Percentiles rank a stretch among this genome's conserved stretches.
phyloP scores from a whole-genome alignment of 2,797 vertebrate genomes.

The Yasuhikotakia modesta region DNA sequence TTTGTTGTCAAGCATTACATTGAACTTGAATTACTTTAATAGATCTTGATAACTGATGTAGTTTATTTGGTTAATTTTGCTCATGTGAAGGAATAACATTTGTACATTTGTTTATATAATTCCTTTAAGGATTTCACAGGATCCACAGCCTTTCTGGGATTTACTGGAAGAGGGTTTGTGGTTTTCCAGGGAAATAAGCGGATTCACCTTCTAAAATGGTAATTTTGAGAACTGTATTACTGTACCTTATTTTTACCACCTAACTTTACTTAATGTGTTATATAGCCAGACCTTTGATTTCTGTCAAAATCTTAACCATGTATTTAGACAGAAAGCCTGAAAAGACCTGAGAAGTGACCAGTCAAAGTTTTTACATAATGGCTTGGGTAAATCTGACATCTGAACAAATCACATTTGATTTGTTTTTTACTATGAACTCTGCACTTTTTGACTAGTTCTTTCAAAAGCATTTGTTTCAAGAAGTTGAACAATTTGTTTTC shows the following conservation, averaged over 20 bases:
- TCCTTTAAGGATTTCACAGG: constrained; percentile 88
- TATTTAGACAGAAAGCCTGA: neutral
- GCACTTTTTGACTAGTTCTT: too few species aligned
- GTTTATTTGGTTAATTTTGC: neutral
- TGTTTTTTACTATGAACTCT: too few species aligned
- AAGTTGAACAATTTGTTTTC: too few species aligned
- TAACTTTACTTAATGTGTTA: neutral
- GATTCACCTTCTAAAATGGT: constrained; percentile 97
- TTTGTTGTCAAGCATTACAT: neutral
- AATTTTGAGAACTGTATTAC: constrained; percentile 52
- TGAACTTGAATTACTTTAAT: neutral
- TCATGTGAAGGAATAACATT: neutral
- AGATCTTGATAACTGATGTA: neutral
- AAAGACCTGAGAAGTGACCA: neutral
- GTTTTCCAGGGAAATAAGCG: constrained; percentile 99
- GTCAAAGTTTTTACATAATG: neutral
- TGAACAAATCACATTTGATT: too few species aligned
- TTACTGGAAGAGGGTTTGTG: constrained; percentile 94
- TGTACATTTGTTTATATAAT: constrained; percentile 5
- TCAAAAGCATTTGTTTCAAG: too few species aligned
- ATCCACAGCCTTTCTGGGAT: constrained; percentile 93
- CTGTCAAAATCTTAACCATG: neutral
- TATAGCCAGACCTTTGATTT: neutral
- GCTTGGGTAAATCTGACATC: neutral
- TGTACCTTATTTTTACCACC: neutral